Base-by-base conservation (phyloP, 2,888 invertebrate species). In the Mystacides longicornis region DNA sequence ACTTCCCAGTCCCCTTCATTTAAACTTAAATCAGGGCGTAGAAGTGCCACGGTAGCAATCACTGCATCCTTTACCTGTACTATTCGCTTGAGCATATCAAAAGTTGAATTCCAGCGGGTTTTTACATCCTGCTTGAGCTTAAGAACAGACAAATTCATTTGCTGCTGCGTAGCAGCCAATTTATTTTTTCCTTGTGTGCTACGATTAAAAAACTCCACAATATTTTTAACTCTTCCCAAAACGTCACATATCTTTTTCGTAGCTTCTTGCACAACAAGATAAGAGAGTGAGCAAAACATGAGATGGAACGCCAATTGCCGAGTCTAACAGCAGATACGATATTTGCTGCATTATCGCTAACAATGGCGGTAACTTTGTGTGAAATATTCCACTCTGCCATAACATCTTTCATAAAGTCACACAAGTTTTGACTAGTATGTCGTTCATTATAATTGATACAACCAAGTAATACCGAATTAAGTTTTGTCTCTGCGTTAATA, bases 81-180 rank as follows among this genome's bases (percentile, higher is more conserved):
- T 54, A 60, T 56, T 46, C 57, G 53, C 51, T 60, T 49, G 4
- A 62, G 9, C 62, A 59, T 62, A 43, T 61, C 61, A 56, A 58
- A 62, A 4, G 55, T 61, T 9, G 60, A 60, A 27, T 62, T 59
- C 61, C 61, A 62, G 3, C 60, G 56, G 23, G 58, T 63, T 47
- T 33, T 5, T 9, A 63, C 61, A 21, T 60, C 56, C 53, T 58
- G 60, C 21, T 56, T 56, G 2, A 52, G 33, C 60, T 60, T 57
- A 45, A 60, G 19, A 7, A 31, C 31, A 31, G 31, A 14, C 7
- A 9, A 31, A 9, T 14, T 14, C 7, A 31, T 9, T 31, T 9
- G 7, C 14, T 31, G 7, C 14, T 31, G 31, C 14, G 7, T 7
- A 9, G 7, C 9, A 31, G n/a, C n/a, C n/a, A 31, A 14, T 31